Percentiles rank a stretch among this genome's conserved stretches.
phyloP scores from a whole-genome alignment of 2,888 invertebrate genomes.

The Drosophila cracens region DNA sequence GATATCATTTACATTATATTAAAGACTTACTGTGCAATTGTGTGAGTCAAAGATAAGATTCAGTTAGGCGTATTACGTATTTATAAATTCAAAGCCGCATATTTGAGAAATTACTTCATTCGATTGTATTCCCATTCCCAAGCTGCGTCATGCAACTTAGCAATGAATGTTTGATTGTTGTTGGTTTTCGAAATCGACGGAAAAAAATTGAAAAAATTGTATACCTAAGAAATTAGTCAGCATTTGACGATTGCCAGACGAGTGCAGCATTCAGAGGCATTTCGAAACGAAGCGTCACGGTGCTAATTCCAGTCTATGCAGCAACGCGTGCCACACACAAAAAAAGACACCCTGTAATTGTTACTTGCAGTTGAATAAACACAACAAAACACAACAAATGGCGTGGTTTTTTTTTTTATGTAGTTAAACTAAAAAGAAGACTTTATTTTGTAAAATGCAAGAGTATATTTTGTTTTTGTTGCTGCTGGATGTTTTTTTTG shows the following conservation, averaged over 20 bases:
- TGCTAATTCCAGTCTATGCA: slow-evolving; percentile 50
- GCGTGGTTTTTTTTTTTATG: slow-evolving; percentile 43
- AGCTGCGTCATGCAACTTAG: slow-evolving; percentile 44
- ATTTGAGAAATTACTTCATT: slow-evolving; percentile 17
- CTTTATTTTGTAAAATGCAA: slow-evolving; percentile 82
- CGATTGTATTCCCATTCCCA: slow-evolving; percentile 34
- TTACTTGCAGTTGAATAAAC: slow-evolving; percentile 50
- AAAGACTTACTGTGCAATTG: slow-evolving; percentile 14
- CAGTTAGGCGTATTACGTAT: slow-evolving; percentile 19
- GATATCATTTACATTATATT: slow-evolving; percentile 26
- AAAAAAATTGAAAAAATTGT: slow-evolving; percentile 11
- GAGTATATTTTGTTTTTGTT: slow-evolving; percentile 73
- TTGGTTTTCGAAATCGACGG: neutral
- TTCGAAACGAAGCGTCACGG: slow-evolving; percentile 62
- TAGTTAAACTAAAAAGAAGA: slow-evolving; percentile 83
- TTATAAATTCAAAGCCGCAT: slow-evolving; percentile 5
- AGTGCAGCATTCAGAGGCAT: slow-evolving; percentile 30
- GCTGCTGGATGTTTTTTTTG: slow-evolving; percentile 44
- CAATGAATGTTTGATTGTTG: slow-evolving; percentile 5
- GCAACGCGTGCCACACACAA: slow-evolving; percentile 52
- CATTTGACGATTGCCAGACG: slow-evolving; percentile 29
- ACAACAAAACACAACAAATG: slow-evolving; percentile 55
- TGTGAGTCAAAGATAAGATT: slow-evolving; percentile 34
- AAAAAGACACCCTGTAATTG: slow-evolving; percentile 61
- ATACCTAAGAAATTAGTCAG: slow-evolving; percentile 65